Conservation (phyloP, 2,888 invertebrate genomes). For the Heliconius aoede region DNA sequence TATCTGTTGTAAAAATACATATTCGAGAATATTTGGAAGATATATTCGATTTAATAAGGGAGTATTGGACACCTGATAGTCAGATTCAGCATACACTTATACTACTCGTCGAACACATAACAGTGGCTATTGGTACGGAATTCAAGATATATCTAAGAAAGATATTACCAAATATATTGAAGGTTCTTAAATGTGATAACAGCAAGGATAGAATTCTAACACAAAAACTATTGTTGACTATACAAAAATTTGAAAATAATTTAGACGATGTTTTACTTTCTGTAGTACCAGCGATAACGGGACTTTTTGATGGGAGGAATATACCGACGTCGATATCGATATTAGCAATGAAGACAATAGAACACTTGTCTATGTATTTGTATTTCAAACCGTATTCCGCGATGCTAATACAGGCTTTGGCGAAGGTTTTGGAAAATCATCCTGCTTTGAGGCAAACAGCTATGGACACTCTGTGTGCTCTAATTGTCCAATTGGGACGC, state of each 20-base stretch:
- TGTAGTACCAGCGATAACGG: slow-evolving; percentile 96
- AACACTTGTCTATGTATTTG: slow-evolving; percentile 93
- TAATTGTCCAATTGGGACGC: slow-evolving; percentile 94
- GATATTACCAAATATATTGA: slow-evolving; percentile 95
- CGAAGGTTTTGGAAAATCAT: slow-evolving; percentile 92
- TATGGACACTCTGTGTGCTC: slow-evolving; percentile 95
- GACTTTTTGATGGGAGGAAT: slow-evolving; percentile 93
- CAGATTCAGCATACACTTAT: slow-evolving; percentile 95
- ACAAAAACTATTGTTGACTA: slow-evolving; percentile 90
- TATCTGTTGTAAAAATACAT: slow-evolving; percentile 97
- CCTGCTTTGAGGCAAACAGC: slow-evolving; percentile 90
- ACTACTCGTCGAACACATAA: slow-evolving; percentile 95
- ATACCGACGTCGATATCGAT: slow-evolving; percentile 90
- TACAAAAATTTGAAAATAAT: slow-evolving; percentile 97
- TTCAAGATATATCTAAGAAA: slow-evolving; percentile 97
- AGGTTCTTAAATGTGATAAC: slow-evolving; percentile 94
- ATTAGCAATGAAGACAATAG: slow-evolving; percentile 92
- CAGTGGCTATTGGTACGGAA: slow-evolving; percentile 96
- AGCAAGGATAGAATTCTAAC: slow-evolving; percentile 93
- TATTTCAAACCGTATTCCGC: slow-evolving; percentile 97
- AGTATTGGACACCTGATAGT: slow-evolving; percentile 95
- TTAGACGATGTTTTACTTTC: slow-evolving; percentile 97
- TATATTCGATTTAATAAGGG: slow-evolving; percentile 95
- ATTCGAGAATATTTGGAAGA: slow-evolving; percentile 97
- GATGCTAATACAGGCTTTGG: slow-evolving; percentile 95